Conservation (phyloP, 2,113 vertebrate species). For the Rafetus swinhoei region DNA sequence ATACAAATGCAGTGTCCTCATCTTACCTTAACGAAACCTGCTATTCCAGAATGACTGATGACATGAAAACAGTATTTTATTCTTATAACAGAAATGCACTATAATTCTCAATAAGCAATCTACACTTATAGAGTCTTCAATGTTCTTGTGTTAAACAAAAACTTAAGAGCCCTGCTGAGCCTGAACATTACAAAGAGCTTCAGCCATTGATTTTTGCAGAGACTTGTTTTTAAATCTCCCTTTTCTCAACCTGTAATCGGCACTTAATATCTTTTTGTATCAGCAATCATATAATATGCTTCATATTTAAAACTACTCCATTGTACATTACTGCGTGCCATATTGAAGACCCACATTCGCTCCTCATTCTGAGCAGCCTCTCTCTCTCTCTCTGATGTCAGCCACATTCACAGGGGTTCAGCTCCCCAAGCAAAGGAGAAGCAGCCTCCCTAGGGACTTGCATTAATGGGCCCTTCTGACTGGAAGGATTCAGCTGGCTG, state of each 20-base stretch:
- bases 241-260: background rate
- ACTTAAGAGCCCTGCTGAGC: background rate
- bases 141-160: background rate
- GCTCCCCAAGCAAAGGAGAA: background rate
- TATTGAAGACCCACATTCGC: constrained; percentile 22
- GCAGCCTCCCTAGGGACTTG: constrained; percentile 63
- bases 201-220: background rate
- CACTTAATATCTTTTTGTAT: background rate
- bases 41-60: background rate
- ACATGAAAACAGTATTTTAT: rapidly evolving
- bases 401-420: background rate
- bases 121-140: background rate
- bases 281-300: constrained; percentile 45
- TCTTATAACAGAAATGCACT: background rate
- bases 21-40: background rate
- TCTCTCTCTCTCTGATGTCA: constrained; percentile 19
- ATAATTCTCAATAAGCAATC: background rate
- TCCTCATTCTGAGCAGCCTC: constrained; percentile 5
- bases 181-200: rapidly evolving
- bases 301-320: constrained; percentile 25
- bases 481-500: constrained; percentile 70
- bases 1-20: background rate
- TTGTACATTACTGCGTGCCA: background rate
- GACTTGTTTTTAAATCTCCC: background rate
- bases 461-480: constrained; percentile 63